phyloP scores from a whole-genome alignment of 2,888 invertebrate species.

The Hermodice carunculata region DNA sequence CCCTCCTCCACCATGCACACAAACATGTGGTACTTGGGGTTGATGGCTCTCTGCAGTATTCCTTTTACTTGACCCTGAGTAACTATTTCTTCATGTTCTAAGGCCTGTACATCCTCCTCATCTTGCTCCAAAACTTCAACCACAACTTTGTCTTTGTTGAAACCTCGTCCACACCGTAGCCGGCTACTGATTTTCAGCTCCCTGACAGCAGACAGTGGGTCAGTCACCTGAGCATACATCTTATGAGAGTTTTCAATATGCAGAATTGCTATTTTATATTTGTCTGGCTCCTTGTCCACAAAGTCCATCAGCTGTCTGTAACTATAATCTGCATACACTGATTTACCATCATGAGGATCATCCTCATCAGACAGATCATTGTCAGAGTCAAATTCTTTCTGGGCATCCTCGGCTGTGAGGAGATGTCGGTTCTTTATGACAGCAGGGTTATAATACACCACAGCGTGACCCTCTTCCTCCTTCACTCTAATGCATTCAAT shows the following conservation, averaged over 20 bases:
- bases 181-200: constrained; percentile 44
- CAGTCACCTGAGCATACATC: constrained; percentile 40
- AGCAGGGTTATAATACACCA: constrained; percentile 33
- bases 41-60: constrained; percentile 49
- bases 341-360: constrained; percentile 3
- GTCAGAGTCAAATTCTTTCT: constrained; percentile 32
- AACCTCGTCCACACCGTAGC: constrained; percentile 51
- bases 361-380: constrained; percentile 22
- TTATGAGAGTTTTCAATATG: constrained; percentile 33
- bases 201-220: neutral
- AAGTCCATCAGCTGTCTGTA: constrained; percentile 34
- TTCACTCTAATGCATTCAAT: constrained; percentile 42
- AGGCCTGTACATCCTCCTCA: constrained; percentile 2
- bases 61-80: constrained; percentile 54
- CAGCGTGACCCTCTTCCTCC: constrained; percentile 48
- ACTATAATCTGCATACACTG: constrained; percentile 24
- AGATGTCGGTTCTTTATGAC: constrained; percentile 22
- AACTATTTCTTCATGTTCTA: constrained; percentile 18
- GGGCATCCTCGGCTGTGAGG: constrained; percentile 28
- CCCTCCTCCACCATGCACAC: constrained; percentile 56
- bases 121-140: constrained; percentile 49
- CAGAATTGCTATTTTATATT: constrained; percentile 52
- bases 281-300: constrained; percentile 41
- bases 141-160: constrained; percentile 58
- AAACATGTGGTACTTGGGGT: constrained; percentile 50